Conservation (phyloP, 2,888 invertebrate species). For the Parapristionchus giblindavisi region DNA sequence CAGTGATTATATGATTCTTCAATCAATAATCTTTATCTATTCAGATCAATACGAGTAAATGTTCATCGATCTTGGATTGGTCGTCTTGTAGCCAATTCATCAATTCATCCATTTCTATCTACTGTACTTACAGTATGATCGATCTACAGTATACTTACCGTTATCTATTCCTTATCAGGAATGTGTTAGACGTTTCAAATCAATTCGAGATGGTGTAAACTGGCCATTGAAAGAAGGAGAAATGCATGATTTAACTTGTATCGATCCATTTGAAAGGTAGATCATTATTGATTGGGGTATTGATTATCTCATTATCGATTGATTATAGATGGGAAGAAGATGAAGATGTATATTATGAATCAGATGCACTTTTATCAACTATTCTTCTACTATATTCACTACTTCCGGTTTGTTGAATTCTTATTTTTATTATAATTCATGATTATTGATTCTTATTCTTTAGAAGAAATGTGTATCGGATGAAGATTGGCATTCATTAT, state of each 20-base stretch:
- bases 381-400: slow-evolving; percentile 2
- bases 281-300: background rate
- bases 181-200: background rate
- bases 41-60: slow-evolving; percentile 10
- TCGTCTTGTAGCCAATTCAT: background rate
- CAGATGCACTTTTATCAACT: slow-evolving; percentile 16
- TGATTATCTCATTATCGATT: background rate
- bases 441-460: background rate
- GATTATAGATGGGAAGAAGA: slow-evolving; percentile 32
- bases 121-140: background rate
- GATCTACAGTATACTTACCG: background rate
- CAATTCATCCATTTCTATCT: slow-evolving; percentile 1
- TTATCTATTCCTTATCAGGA: background rate
- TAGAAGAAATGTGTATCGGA: slow-evolving; percentile 1
- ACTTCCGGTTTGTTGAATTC: slow-evolving; percentile 6
- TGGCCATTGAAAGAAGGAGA: background rate
- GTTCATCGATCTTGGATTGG: slow-evolving; percentile 28
- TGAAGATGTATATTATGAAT: slow-evolving; percentile 13
- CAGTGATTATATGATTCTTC: background rate
- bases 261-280: slow-evolving; percentile 35
- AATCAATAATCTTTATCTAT: background rate
- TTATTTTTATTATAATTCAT: background rate
- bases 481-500: background rate
- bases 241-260: slow-evolving; percentile 20
- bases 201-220: background rate